A percentile compares a stretch with the other conserved stretches of the same genome.
These are phyloP conservation scores for Phyto melanocephala DNA, from an alignment of 2,888 invertebrate species.

Conservation along the genomic window DNA sequence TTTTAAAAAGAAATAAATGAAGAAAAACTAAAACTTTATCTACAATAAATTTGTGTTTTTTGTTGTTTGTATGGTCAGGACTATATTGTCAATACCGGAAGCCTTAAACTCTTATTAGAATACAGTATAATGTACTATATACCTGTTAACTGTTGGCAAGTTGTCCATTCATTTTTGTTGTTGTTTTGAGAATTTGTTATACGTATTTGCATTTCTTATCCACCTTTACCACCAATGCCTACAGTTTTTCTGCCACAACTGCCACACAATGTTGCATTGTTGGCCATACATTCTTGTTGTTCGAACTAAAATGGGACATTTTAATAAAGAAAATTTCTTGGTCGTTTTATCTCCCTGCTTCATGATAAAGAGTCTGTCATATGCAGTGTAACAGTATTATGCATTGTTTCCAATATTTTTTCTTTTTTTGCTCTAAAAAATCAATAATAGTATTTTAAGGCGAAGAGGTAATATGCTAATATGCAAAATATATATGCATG, in stretches of 20 bases:
- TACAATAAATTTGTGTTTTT: background rate
- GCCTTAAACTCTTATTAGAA: conserved; percentile 30
- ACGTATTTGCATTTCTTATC: conserved; percentile 50
- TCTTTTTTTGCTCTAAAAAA: background rate
- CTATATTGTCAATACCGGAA: conserved; percentile 55
- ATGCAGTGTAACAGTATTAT: conserved; percentile 15
- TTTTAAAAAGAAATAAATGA: background rate
- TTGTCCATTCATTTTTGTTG: conserved; percentile 11
- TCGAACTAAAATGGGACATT: background rate
- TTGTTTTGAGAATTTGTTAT: conserved; percentile 6
- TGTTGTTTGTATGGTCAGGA: conserved; percentile 8
- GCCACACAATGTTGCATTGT: conserved; percentile 28
- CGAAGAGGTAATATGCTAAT: background rate
- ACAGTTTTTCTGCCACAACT: background rate
- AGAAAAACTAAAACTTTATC: background rate
- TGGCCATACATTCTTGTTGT: conserved; percentile 3
- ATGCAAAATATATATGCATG: background rate
- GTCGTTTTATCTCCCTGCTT: background rate
- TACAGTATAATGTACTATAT: background rate
- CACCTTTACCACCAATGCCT: conserved; percentile 26
- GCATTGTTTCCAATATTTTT: background rate
- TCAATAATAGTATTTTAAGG: background rate
- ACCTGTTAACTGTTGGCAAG: conserved; percentile 49
- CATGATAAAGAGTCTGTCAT: background rate
- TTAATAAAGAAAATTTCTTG: background rate